Evolutionary conservation across 1,140 invertebrate genomes (phyloP), one percentile per base, ranked within the genome.

Genomic region (Drosophila auraria): DNA sequence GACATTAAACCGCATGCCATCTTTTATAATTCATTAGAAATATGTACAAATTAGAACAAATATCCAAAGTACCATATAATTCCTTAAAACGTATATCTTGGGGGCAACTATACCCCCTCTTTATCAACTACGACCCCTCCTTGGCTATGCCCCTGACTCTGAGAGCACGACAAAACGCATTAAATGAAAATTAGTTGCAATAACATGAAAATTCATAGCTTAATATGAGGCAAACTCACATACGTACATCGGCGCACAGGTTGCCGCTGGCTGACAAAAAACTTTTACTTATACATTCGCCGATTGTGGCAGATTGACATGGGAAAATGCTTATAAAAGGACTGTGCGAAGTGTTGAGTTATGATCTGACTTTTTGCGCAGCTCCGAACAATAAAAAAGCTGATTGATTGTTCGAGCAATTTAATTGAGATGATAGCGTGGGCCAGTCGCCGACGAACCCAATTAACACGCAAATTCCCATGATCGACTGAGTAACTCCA

Each of bases 161-260:
- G n/a, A 72, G 68, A 15, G 53, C 40, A 45, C 40, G 51, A 47
- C 53, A 38, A 64, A 82, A 74, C 62, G 69, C 69, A 79, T 76
- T 87, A 53, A 87, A 82, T 80, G 62, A 87, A 87, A 87, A 87
- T 87, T 87, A 87, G 81, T 78, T 78, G 81, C 84, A 84, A 89
- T 84, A 83, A 89, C 84, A 87, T 87, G 86, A 87, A 87, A 87
- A 89, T 87, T 89, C 84, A 89, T 87, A 81, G 84, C 84, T 89
- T 75, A 84, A 89, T 87, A 82, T 76, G 70, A 78, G 83, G 56
- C 51, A 66, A 36, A 59, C 40, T 36, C 78, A 63, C 60, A 70
- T 30, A 58, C 42, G 36, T 33, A 56, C 17, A 30, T 45, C 9
- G 45, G 33, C 38, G 33, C 38, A 6, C 79, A 63, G 60, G 64